Base-by-base conservation (phyloP, 2,113 vertebrate genomes). In the Arenaria interpres region DNA sequence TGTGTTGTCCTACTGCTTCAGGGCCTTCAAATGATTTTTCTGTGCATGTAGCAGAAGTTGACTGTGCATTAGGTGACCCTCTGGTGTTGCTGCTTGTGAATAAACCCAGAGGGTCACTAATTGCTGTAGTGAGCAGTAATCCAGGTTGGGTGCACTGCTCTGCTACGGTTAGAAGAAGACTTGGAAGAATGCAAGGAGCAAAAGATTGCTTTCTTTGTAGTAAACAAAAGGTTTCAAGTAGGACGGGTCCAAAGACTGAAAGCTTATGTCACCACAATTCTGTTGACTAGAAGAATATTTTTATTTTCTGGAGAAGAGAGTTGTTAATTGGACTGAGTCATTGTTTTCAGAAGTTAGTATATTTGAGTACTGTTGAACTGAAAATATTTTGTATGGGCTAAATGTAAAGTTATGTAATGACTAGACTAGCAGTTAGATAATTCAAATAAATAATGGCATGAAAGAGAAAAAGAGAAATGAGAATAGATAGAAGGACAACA, bases 31-130 rank as follows among this genome's bases (percentile, higher is more conserved):
- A 3, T 48, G 30, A 12, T 39, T 54, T 51, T 46, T 45, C 46
- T 35, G 18, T 43, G 51, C 23, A 1, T 14, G 76, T 25, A 20
- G 51, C n/a, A 37, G 45, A 41, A 22, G 57, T 12, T 54, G 25
- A n/a, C 22, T 0, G 0, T 41, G 32, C 19, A 1, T 72, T 48
- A 28, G 59, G 51, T 3, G 6, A 18, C n/a, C 18, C 27, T 33
- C 37, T 63, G 27, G 23, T 72, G 37, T 30, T 46, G 71, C 39
- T 78, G 37, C 41, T 63, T 25, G 32, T 50, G 43, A 30, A 16
- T 16, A 48, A 59, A 35, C 17, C 17, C 37, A 15, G 80, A 22
- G 35, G 28, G 43, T 80, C 43, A 12, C 3, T 57, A 4, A 9
- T 21, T 33, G 63, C n/a, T 9, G 2, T 2, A 39, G 21, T 23